These are phyloP conservation scores for Orchesellides sinensis DNA, from an alignment of 2,888 invertebrate genomes.

Conservation along the genomic window DNA sequence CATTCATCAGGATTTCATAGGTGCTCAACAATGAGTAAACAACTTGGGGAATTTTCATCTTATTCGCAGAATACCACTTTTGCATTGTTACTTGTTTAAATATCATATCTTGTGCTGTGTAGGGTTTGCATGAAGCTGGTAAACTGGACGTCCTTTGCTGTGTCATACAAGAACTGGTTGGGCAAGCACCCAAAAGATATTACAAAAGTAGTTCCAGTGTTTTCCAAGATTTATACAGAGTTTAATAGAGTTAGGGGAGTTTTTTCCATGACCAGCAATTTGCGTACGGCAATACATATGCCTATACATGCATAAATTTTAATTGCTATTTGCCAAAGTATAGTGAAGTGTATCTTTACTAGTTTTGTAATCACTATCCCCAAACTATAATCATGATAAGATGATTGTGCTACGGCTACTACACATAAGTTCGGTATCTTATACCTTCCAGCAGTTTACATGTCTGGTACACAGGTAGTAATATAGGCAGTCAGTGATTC, in stretches of 20 bases:
- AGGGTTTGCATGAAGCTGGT: background rate
- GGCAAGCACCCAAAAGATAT: conserved; percentile 21
- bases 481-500: too few species aligned
- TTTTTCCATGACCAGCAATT: background rate
- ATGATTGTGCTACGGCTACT: too few species aligned
- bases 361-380: conserved; percentile 17
- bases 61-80: too few species aligned
- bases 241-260: too few species aligned
- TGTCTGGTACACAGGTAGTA: too few species aligned
- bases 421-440: background rate
- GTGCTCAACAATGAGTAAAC: background rate
- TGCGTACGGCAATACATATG: too few species aligned
- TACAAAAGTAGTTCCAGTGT: conserved; percentile 48
- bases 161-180: conserved; percentile 49
- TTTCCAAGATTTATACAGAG: too few species aligned
- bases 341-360: conserved; percentile 14
- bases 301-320: conserved; percentile 26
- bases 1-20: background rate
- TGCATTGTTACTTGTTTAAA: background rate
- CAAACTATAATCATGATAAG: background rate
- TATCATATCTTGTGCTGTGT: background rate
- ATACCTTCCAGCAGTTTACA: background rate
- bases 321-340: conserved; percentile 37
- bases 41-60: background rate
- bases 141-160: conserved; percentile 56